A percentile compares a stretch with the other conserved stretches of the same genome.
These are phyloP conservation scores for Glyphotaelius pellucidus DNA, from an alignment of 2,888 invertebrate genomes.

Conservation along the genomic window DNA sequence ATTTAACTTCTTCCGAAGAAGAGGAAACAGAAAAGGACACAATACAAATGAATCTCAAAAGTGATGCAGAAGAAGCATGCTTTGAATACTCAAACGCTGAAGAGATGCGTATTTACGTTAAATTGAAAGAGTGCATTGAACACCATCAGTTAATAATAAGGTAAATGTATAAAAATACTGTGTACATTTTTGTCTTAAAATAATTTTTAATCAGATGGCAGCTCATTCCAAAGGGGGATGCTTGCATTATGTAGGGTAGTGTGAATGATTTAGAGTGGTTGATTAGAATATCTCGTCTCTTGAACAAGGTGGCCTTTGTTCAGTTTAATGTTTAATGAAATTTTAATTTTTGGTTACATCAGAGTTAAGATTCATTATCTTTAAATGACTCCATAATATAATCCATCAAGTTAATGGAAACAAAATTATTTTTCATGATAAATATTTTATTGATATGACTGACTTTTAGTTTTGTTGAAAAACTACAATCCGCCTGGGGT, in stretches of 20 bases:
- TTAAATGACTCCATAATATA: no score
- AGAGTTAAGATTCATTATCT: no score
- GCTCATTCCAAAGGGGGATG: background rate
- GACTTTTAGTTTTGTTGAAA: constrained; percentile 42
- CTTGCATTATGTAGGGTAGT: background rate
- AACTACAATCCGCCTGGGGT: constrained; percentile 20
- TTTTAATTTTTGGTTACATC: no score
- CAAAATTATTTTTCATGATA: background rate
- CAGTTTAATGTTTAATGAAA: no score
- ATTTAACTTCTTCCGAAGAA: constrained; percentile 15
- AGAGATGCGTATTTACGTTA: constrained; percentile 35
- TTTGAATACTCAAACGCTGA: background rate
- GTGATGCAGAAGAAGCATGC: constrained; percentile 14
- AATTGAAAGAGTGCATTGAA: constrained; percentile 41
- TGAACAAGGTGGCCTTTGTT: background rate
- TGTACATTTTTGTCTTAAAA: no score
- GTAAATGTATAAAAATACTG: constrained; percentile 10
- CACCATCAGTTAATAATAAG: constrained; percentile 49
- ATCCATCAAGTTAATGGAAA: no score
- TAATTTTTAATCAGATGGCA: no score
- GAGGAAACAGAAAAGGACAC: background rate
- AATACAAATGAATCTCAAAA: background rate
- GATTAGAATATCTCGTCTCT: background rate
- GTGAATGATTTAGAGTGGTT: background rate
- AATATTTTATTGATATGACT: background rate